Evolutionary conservation across 2,113 vertebrate species (phyloP).

Genomic region (Clarias magur): DNA sequence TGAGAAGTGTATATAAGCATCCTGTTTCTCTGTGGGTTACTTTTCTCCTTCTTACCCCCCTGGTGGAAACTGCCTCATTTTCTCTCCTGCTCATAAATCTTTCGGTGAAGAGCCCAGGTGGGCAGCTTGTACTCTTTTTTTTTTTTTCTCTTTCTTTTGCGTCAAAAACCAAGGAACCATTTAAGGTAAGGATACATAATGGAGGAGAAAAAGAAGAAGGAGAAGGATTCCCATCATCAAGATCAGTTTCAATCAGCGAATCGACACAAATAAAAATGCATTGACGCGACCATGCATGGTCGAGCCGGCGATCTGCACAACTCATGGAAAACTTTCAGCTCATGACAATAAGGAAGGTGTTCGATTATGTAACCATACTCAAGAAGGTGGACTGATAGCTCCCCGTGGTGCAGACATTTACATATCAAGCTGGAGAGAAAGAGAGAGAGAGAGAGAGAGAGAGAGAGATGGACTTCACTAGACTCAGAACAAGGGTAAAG

Average conservation of each 20-base stretch:
- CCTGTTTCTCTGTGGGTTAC: conserved; percentile 3
- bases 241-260: conserved; percentile 45
- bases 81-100: conserved; percentile 34
- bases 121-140: conserved; percentile 1
- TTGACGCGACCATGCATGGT: background rate
- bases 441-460: conserved; percentile 28
- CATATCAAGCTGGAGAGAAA: conserved; percentile 35
- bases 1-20: conserved; percentile 15
- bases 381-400: conserved; percentile 37
- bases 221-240: conserved; percentile 36
- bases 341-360: conserved; percentile 40
- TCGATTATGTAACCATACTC: conserved; percentile 17
- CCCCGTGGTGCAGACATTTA: conserved; percentile 32
- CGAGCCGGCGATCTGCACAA: background rate
- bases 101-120: conserved; percentile 22
- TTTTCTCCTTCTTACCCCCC: conserved; percentile 11
- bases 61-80: conserved; percentile 31
- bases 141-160: background rate
- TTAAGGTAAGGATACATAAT: conserved; percentile 39
- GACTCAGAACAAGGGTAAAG: conserved; percentile 26
- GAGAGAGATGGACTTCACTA: conserved; percentile 16
- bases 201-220: background rate
- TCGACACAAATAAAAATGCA: conserved; percentile 7
- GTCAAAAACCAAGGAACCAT: conserved; percentile 7
- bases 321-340: conserved; percentile 34